phyloP scores from a whole-genome alignment of 2,888 invertebrate genomes.

The Phrixothrix hirtus region DNA sequence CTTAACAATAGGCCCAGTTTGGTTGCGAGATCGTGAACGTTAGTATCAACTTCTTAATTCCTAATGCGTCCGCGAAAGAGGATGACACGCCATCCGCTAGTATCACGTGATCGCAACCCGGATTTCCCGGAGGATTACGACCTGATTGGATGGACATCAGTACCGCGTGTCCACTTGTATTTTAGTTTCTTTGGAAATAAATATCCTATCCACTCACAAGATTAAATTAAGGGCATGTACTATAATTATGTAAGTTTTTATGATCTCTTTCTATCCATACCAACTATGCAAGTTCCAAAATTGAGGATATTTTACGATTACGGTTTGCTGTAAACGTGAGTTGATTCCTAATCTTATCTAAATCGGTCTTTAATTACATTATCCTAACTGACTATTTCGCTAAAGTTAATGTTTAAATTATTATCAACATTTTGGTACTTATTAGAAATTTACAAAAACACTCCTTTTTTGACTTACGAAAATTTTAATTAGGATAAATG shows the following conservation, averaged over 20 bases:
- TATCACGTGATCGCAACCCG: slow-evolving; percentile 30
- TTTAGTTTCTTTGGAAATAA: slow-evolving; percentile 23
- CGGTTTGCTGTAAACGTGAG: not conserved
- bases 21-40: not conserved
- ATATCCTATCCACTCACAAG: slow-evolving; percentile 30
- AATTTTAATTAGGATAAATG: too few relatives aligned
- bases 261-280: slow-evolving; percentile 1
- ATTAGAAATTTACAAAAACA: too few relatives aligned
- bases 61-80: slow-evolving; percentile 29
- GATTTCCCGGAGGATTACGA: slow-evolving; percentile 33
- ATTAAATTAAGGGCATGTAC: slow-evolving; percentile 23
- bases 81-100: slow-evolving; percentile 28
- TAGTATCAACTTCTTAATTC: slow-evolving; percentile 30
- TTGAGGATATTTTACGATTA: slow-evolving; percentile 13
- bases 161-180: slow-evolving; percentile 33
- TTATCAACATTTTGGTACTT: too few relatives aligned
- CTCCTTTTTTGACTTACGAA: too few relatives aligned
- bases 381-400: too few relatives aligned
- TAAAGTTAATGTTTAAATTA: too few relatives aligned
- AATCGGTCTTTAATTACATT: too few relatives aligned
- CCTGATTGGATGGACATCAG: slow-evolving; percentile 35
- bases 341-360: too few relatives aligned
- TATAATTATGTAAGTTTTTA: slow-evolving; percentile 28
- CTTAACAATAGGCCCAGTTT: not conserved
- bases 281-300: not conserved